phyloP scores from a whole-genome alignment of 2,888 invertebrate species.

The Tetragonisca angustula region DNA sequence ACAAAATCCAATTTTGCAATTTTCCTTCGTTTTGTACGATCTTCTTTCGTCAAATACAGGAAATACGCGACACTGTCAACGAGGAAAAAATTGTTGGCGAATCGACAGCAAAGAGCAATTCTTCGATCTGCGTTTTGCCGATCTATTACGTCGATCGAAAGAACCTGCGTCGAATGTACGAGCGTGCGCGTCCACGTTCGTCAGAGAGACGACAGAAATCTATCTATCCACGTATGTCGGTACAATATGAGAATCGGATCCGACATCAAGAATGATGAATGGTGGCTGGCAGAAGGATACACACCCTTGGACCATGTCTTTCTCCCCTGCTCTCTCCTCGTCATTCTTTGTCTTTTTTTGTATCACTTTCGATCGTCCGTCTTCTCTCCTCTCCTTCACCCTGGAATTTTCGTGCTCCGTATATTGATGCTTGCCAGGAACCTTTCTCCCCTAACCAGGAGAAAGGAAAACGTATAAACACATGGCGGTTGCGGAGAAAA shows the following conservation, averaged over 20 bases:
- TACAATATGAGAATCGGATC: slow-evolving; percentile 82
- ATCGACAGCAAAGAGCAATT: not conserved
- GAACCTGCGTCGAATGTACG: slow-evolving; percentile 52
- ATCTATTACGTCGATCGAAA: slow-evolving; percentile 39
- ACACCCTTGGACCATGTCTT: slow-evolving; percentile 77
- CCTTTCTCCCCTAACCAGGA: slow-evolving; percentile 53
- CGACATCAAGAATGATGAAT: slow-evolving; percentile 82
- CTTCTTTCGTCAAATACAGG: too few species aligned
- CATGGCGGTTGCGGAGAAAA: slow-evolving; percentile 48
- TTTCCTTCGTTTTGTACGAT: too few species aligned
- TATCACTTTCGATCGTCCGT: slow-evolving; percentile 45
- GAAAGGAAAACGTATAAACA: slow-evolving; percentile 48
- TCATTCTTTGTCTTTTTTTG: slow-evolving; percentile 42
- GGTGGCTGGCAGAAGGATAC: slow-evolving; percentile 75
- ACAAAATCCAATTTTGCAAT: too few species aligned
- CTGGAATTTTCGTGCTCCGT: slow-evolving; percentile 79
- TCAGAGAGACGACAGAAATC: slow-evolving; percentile 66
- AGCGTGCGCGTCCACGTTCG: slow-evolving; percentile 47
- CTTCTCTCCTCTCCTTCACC: slow-evolving; percentile 16
- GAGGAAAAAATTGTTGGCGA: not conserved
- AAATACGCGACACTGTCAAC: too few species aligned
- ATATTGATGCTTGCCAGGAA: slow-evolving; percentile 80
- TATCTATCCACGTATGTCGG: slow-evolving; percentile 70
- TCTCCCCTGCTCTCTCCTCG: slow-evolving; percentile 21
- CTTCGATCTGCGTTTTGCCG: slow-evolving; percentile 46